These are phyloP conservation scores for Phasianus colchicus DNA, from an alignment of 2,113 vertebrate genomes.

Conservation along the genomic window DNA sequence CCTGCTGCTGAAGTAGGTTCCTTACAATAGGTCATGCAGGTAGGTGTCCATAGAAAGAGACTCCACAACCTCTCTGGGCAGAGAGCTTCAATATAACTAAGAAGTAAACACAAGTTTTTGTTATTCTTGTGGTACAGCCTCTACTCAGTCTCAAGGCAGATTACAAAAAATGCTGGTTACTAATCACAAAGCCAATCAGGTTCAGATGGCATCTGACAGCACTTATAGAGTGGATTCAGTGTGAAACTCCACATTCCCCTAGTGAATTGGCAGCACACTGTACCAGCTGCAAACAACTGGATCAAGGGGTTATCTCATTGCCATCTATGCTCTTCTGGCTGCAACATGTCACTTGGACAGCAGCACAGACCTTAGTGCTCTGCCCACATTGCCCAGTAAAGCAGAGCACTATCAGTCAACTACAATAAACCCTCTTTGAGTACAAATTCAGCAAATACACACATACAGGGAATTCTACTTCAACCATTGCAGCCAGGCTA, in stretches of 20 bases:
- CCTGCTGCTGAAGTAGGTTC: too few species aligned
- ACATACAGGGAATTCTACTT: neutral
- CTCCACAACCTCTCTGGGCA: too few species aligned
- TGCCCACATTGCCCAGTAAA: neutral
- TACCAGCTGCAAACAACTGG: accelerated
- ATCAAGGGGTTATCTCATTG: neutral
- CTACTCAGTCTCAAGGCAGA: accelerated
- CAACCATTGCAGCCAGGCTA: neutral
- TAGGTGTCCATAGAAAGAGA: too few species aligned
- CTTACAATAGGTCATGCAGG: too few species aligned
- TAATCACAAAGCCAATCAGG: accelerated
- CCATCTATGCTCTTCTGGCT: neutral
- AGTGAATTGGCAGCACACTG: neutral
- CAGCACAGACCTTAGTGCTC: neutral
- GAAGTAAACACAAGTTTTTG: neutral
- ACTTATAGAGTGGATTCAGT: neutral
- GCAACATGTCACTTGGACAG: accelerated
- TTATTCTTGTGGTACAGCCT: neutral
- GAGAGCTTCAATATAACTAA: neutral
- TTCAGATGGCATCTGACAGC: neutral
- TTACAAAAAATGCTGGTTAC: neutral
- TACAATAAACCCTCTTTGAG: neutral
- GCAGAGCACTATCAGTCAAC: neutral
- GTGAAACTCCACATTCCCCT: neutral
- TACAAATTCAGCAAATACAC: neutral